Percentiles rank a stretch among this genome's conserved stretches.
Conservation (phyloP, 2,888 invertebrate species). For the Uropetala carovei region DNA sequence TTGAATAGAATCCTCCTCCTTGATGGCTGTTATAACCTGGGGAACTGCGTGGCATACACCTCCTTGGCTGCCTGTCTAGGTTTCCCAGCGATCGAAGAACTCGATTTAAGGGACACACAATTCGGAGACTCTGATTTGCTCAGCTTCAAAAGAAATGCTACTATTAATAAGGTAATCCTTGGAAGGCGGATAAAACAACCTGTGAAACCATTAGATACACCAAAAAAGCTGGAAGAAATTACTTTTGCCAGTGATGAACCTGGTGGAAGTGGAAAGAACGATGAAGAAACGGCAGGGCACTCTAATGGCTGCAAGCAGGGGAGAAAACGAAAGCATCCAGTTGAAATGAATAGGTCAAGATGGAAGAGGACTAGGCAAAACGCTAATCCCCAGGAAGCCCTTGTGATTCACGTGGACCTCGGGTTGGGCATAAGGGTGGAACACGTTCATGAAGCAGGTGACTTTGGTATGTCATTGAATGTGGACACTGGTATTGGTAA, state of each 20-base stretch:
- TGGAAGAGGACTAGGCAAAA: background rate
- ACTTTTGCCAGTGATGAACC: background rate
- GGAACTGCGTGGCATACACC: constrained; percentile 44
- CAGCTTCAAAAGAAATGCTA: constrained; percentile 44
- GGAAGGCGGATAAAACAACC: background rate
- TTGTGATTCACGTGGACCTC: constrained; percentile 35
- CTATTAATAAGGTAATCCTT: constrained; percentile 32
- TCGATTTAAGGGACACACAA: constrained; percentile 39
- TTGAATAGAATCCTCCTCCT: constrained; percentile 9
- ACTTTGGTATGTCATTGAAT: background rate
- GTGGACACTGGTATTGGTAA: background rate
- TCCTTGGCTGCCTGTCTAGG: constrained; percentile 48
- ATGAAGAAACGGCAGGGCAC: background rate
- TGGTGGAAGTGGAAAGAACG: background rate
- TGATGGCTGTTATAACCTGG: constrained; percentile 44
- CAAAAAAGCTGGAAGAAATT: background rate
- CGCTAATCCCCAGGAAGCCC: background rate
- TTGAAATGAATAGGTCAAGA: background rate
- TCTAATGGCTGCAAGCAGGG: background rate
- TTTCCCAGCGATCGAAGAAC: constrained; percentile 16
- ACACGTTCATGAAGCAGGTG: background rate
- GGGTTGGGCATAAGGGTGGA: background rate
- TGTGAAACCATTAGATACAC: background rate
- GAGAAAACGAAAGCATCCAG: background rate
- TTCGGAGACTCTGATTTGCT: constrained; percentile 48